A percentile compares a stretch with the other conserved stretches of the same genome.
phyloP scores from a whole-genome alignment of 2,797 vertebrate genomes.

The Buphagus erythrorhynchus region DNA sequence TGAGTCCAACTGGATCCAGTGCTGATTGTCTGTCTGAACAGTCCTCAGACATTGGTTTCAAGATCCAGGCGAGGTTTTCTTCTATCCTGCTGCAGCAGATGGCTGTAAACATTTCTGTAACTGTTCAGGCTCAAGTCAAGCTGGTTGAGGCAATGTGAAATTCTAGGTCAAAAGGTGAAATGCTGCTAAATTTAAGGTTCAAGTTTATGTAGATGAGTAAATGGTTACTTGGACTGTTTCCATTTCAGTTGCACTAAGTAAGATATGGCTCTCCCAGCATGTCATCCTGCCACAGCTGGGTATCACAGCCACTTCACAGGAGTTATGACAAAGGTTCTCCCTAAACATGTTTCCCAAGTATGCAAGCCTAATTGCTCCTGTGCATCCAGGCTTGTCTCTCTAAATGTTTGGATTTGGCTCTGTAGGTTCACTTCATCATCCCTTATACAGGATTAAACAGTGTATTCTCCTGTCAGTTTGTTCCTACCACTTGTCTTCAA shows the following conservation, averaged over 20 bases:
- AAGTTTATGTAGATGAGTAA: conserved; percentile 1
- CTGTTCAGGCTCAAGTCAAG: conserved; percentile 44
- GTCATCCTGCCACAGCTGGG: neutral
- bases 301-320: neutral
- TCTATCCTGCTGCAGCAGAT: neutral
- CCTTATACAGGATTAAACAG: neutral
- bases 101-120: conserved; percentile 14
- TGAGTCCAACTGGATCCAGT: neutral
- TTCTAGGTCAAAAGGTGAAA: conserved; percentile 47
- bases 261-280: neutral
- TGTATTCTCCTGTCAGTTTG: neutral
- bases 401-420: conserved; percentile 7
- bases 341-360: neutral
- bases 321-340: neutral
- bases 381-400: neutral
- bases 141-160: conserved; percentile 23
- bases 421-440: neutral
- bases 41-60: neutral
- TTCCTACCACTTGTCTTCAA: neutral
- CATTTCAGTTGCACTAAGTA: neutral
- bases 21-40: fast-evolving
- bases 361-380: neutral
- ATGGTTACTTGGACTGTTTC: conserved; percentile 28
- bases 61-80: neutral
- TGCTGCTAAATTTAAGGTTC: conserved; percentile 42